A percentile compares a stretch with the other conserved stretches of the same genome.
phyloP scores from a whole-genome alignment of 2,888 invertebrate genomes.

The Xiphydria camelus region DNA sequence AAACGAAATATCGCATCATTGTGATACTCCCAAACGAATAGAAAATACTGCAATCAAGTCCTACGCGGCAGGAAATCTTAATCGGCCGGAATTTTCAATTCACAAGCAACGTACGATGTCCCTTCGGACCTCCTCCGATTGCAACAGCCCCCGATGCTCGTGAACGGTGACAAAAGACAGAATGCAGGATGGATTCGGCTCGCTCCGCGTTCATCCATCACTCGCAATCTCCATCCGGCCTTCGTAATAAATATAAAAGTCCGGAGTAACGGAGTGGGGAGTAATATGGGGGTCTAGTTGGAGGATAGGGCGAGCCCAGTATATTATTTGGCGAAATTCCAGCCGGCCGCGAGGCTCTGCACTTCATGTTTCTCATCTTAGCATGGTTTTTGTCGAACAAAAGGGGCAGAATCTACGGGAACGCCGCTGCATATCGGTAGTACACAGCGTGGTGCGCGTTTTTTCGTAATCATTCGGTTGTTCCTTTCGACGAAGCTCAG shows the following conservation, averaged over 20 bases:
- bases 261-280: conserved; percentile 15
- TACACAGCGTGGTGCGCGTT: too few species aligned
- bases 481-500: too few species aligned
- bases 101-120: too few species aligned
- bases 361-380: conserved; percentile 56
- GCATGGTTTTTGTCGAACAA: conserved; percentile 32
- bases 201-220: conserved; percentile 26
- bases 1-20: too few species aligned
- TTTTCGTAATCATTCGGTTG: too few species aligned
- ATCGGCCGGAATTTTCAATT: too few species aligned
- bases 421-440: neutral
- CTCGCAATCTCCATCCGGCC: conserved; percentile 43
- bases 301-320: conserved; percentile 47
- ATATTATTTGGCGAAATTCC: conserved; percentile 57
- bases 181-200: conserved; percentile 37
- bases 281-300: conserved; percentile 22
- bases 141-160: neutral
- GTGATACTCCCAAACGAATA: too few species aligned
- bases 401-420: conserved; percentile 1
- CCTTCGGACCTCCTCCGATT: neutral
- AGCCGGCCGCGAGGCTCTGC: conserved; percentile 54
- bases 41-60: too few species aligned
- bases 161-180: conserved; percentile 45
- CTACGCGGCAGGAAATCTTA: too few species aligned
- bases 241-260: conserved; percentile 56